A percentile compares a stretch with the other conserved stretches of the same genome.
These are phyloP conservation scores for Porites lobata DNA, from an alignment of 92 coral and sea anemone species.

Conservation along the genomic window DNA sequence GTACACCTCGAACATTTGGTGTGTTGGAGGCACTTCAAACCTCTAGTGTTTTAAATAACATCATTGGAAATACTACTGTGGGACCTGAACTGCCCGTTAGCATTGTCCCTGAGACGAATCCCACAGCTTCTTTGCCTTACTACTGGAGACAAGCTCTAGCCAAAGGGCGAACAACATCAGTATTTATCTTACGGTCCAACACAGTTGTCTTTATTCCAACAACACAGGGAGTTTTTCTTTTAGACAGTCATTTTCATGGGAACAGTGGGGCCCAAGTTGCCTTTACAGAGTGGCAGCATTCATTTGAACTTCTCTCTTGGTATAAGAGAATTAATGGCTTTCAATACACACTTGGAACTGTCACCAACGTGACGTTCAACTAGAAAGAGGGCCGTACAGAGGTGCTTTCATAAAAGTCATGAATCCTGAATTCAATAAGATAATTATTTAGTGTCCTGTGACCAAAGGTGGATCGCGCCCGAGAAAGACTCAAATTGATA, in stretches of 20 bases:
- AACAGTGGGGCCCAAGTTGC: constrained; percentile 49
- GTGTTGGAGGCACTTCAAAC: constrained; percentile 17
- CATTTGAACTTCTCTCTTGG: constrained; percentile 37
- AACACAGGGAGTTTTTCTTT: constrained; percentile 32
- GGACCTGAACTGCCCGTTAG: constrained; percentile 45
- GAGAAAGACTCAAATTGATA: too few relatives aligned
- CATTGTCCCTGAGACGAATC: constrained; percentile 34
- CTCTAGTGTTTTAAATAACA: constrained; percentile 3
- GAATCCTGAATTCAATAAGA: too few relatives aligned
- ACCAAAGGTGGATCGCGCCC: too few relatives aligned
- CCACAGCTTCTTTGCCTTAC: constrained; percentile 42
- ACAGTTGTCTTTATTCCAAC: constrained; percentile 51
- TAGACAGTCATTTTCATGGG: constrained; percentile 57
- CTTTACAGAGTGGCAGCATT: constrained; percentile 25
- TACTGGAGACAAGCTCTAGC: constrained; percentile 29
- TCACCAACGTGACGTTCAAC: constrained; percentile 46
- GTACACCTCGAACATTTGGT: constrained; percentile 27
- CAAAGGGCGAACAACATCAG: constrained; percentile 33
- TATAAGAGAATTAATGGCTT: constrained; percentile 19
- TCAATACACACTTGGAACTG: constrained; percentile 51
- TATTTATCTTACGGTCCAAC: constrained; percentile 29
- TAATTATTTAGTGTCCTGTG: too few relatives aligned
- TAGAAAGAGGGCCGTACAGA: neutral
- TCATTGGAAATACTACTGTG: constrained; percentile 25
- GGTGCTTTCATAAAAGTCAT: too few relatives aligned